Base-by-base conservation (phyloP, 2,888 invertebrate species). In the Heliothis peltigera region DNA sequence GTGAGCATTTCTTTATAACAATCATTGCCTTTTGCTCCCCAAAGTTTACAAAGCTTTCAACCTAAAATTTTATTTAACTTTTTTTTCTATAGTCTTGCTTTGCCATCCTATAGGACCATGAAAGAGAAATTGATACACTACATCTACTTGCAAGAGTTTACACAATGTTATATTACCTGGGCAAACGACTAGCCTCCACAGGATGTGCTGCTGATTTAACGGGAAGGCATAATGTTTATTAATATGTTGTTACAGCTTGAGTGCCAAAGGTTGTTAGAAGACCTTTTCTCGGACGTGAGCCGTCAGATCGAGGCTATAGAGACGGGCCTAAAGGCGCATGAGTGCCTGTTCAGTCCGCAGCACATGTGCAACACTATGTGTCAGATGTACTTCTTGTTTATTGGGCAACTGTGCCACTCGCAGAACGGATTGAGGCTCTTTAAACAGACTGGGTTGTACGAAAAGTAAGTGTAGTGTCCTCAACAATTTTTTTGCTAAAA, bases 311-410 rank as follows among this genome's bases (percentile, higher is more conserved):
- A 96, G 71, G 96, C 97, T 12, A 97, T 98, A 52, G 96, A 96
- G 48, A 96, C 96, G 2, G 96, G 97, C 1, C 96, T 96, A 77
- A 97, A 97, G 76, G 98, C 98, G 0, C 98, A 98, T 86, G 98
- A 98, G 86, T 98, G 98, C 77, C 92, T 98, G 19, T 98, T 98
- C 84, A 98, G 98, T 89, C 98, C 98, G 0, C 97, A 97, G 79
- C 97, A 98, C 87, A 97, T 98, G 96, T 96, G 97, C 80, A 98
- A 97, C 83, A 98, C 98, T 0, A 97, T 98, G 94, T 98, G 98
- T 88, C 98, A 98, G 90, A 97, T 98, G 95, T 99, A 99, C 95
- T 99, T 99, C 91, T 95, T 99, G 48, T 98, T 98, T 87, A 96
- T 99, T 70, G 99, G 99, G 0, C 97, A 98, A 79, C 95, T 99